These are phyloP conservation scores for Hormiphora californensis DNA, from an alignment of 37 sponge, comb jelly and placozoan genomes.

Conservation along the genomic window DNA sequence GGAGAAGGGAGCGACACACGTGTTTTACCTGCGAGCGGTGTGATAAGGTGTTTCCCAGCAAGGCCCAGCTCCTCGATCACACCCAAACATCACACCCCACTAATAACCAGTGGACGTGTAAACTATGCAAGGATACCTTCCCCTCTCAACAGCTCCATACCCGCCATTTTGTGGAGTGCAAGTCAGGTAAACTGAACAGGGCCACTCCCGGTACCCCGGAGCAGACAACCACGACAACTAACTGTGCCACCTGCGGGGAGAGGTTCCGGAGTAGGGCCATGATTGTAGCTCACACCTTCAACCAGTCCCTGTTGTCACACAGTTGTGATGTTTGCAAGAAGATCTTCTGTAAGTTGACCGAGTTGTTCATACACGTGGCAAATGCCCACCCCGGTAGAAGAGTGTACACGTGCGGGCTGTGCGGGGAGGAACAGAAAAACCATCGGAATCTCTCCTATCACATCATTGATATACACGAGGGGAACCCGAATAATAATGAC, in stretches of 20 bases:
- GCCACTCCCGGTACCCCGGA: not conserved
- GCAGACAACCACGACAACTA: not conserved
- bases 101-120: not conserved
- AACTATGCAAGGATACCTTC: not conserved
- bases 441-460: not conserved
- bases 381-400: not conserved
- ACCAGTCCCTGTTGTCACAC: slow-evolving; percentile 14
- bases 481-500: not conserved
- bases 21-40: not conserved
- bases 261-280: not conserved
- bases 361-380: not conserved
- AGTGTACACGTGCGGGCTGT: not conserved
- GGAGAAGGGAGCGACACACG: not conserved
- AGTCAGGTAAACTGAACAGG: not conserved
- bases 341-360: not conserved
- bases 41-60: slow-evolving; percentile 21
- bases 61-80: slow-evolving; percentile 21
- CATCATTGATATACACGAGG: slow-evolving; percentile 22
- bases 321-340: not conserved
- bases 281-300: not conserved
- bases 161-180: slow-evolving; percentile 16
- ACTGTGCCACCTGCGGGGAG: not conserved
- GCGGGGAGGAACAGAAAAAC: not conserved
- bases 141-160: slow-evolving; percentile 23
- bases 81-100: not conserved